These are phyloP conservation scores for Parauchenoglanis ngamensis DNA, from an alignment of 2,797 vertebrate species.

Conservation along the genomic window DNA sequence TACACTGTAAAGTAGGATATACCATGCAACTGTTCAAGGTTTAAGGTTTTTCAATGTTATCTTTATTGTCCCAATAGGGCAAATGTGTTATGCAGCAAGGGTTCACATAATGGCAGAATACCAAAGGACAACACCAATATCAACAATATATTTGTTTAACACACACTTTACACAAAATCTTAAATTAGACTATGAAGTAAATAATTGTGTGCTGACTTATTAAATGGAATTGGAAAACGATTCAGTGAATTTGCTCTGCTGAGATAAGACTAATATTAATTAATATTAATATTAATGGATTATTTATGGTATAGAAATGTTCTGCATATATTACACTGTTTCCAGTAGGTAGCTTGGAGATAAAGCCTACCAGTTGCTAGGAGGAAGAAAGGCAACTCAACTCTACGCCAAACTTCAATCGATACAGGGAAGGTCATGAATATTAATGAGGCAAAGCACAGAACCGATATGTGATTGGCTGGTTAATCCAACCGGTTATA, in stretches of 20 bases:
- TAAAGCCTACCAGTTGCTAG: neutral
- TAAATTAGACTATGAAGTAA: slow-evolving; percentile 1
- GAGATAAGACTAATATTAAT: neutral
- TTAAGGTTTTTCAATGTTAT: no score
- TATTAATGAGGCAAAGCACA: neutral
- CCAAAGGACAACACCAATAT: no score
- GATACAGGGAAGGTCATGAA: neutral
- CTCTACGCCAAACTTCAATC: neutral
- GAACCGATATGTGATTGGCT: neutral
- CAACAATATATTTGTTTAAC: no score
- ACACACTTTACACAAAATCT: neutral
- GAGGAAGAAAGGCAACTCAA: neutral
- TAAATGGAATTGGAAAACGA: neutral
- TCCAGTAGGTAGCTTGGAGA: neutral
- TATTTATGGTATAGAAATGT: no score
- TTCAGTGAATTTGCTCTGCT: neutral
- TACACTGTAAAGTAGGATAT: neutral
- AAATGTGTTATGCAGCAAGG: no score
- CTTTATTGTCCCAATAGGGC: no score
- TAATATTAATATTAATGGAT: neutral
- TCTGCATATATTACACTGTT: neutral
- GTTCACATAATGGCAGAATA: no score
- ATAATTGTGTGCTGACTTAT: neutral
- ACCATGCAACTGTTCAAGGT: neutral
- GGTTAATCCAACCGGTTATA: neutral